Base-by-base conservation (phyloP, 2,888 invertebrate species). In the Eumerus sabulonum region DNA sequence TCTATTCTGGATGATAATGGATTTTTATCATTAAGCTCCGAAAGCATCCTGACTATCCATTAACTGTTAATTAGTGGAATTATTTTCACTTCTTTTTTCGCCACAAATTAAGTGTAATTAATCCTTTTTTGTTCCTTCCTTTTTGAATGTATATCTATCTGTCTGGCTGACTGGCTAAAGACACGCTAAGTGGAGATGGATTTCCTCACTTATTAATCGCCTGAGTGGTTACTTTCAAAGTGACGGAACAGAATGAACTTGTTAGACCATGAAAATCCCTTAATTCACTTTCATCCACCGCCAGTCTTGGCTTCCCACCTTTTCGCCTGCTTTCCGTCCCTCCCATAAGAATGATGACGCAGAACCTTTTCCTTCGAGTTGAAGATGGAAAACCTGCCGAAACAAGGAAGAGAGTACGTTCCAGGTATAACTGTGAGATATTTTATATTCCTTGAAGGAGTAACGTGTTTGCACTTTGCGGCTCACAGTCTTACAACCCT, bases 51-150 rank as follows among this genome's bases (percentile, higher is more conserved):
- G 27, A 27, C 2, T 27, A 27, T 27, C 57, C 72, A 68, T 77
- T 77, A 77, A 77, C 73, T 68, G 72, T 73, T 77, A 73, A 72
- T 77, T 77, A 77, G 59, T 63, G 27, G 59, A 72, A 77, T 68
- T 48, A 73, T 67, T 72, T 72, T 71, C 72, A 67, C 72, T 77
- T 73, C 48, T 56, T 53, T 36, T 53, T 35, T 11, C 36, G 51
- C 77, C 77, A 16, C 77, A 63, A 68, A 72, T 77, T 77, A 77
- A 77, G 72, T 72, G 72, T 73, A 77, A 77, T 77, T 77, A 73
- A 73, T 73, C 67, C 73, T 63, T 72, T 50, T 68, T n/a, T n/a
- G n/a, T n/a, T n/a, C n/a, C n/a, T n/a, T n/a, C n/a, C n/a, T n/a
- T n/a, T 66, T 68, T 27, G 27, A 4, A 7, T 27, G 7, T 27